Evolutionary conservation across 1,140 invertebrate genomes (phyloP), one percentile per base, ranked within the genome.

Genomic region (Drosophila baimaii): DNA sequence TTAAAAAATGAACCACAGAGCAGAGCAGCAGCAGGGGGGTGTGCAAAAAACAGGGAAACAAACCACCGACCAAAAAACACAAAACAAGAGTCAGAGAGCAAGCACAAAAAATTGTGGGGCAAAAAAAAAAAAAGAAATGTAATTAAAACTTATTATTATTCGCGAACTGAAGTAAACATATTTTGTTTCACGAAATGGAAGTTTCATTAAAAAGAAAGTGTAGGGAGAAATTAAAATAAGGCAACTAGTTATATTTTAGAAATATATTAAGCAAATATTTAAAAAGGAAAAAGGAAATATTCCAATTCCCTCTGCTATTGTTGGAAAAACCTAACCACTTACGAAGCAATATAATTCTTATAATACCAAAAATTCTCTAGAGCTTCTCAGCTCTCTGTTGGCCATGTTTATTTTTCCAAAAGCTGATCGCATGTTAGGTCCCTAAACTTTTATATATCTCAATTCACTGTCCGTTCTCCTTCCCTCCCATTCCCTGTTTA

Each of bases 131-230:
- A 2, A 62, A 57, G 59, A 64, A 64, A 64, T 64, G 35, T 31
- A 64, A 64, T 64, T 64, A 64, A 64, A 64, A 64, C 25, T 64
- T 64, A 64, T 61, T 64, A 64, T 61, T 58, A 64, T 64, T 64
- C 55, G 61, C 61, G n/a, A 63, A 63, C 37, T 41, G 25, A 39
- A 39, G 54, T 59, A 21, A 39, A 64, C 37, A 41, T 23, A 61
- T 41, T 64, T 31, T 31, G 29, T 31, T 41, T 41, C 12, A n/a
- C 37, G 15, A 21, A 31, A 23, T 12, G 13, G 6, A 29, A 58
- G 17, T 54, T 54, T 35, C 31, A 35, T 54, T 23, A 21, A 54
- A 15, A 17, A 1, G 51, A 6, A 21, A 6, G 0, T 0, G 19
- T 52, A 17, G 13, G 7, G 19, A 1, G 13, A 33, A 52, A 33